Conservation (phyloP, 2,888 invertebrate species). For the Melinaea menophilus region DNA sequence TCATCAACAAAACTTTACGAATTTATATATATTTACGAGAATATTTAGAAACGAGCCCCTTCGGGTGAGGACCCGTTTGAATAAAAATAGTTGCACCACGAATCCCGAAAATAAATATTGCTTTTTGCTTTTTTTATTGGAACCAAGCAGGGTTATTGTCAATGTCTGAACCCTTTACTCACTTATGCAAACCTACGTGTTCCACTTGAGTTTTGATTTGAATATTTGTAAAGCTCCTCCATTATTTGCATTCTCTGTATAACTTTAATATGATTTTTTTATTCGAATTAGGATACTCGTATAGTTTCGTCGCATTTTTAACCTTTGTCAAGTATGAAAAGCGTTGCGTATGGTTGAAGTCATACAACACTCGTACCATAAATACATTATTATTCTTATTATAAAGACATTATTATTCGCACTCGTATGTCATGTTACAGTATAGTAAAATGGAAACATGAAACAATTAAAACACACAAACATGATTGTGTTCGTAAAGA, state of each 20-base stretch:
- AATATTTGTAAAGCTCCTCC: constrained; percentile 45
- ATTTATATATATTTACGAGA: constrained; percentile 22
- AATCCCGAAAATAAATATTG: constrained; percentile 69
- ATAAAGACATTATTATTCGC: too few relatives aligned
- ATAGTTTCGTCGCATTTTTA: too few relatives aligned
- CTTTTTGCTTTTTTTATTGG: constrained; percentile 22
- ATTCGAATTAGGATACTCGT: constrained; percentile 15
- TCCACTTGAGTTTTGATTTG: constrained; percentile 49
- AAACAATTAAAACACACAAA: constrained; percentile 45
- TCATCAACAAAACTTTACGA: constrained; percentile 9
- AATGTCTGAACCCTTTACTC: too few relatives aligned
- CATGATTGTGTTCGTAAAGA: constrained; percentile 50
- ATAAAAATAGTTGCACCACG: constrained; percentile 64
- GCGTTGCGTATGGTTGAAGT: too few relatives aligned
- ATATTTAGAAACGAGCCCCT: constrained; percentile 21
- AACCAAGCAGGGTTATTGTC: constrained; percentile 21
- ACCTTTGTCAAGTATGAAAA: too few relatives aligned
- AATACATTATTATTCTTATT: too few relatives aligned
- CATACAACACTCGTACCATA: too few relatives aligned
- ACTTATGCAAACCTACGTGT: constrained; percentile 48
- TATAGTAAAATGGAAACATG: constrained; percentile 41
- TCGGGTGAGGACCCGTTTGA: constrained; percentile 61
- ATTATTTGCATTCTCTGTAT: not conserved
- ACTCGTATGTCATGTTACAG: too few relatives aligned
- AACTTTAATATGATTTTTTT: constrained; percentile 19